Base-by-base conservation (phyloP, 2,888 invertebrate genomes). In the Darwinula stevensoni region DNA sequence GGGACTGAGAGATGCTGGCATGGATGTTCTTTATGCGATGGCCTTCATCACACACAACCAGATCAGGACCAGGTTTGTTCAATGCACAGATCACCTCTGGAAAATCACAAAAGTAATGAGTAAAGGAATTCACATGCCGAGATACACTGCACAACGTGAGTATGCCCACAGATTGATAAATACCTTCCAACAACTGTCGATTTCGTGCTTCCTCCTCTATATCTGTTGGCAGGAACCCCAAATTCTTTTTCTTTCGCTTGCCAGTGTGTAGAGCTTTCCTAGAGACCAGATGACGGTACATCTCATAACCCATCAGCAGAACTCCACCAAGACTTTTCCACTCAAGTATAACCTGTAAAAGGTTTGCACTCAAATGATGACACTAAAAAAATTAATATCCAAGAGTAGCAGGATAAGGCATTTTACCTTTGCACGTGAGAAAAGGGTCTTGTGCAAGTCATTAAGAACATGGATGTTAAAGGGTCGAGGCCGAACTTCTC, bases 11-110 rank as follows among this genome's bases (percentile, higher is more conserved):
- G 42, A 88, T 91, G 37, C 84, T 82, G 2, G 97, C 88, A 45
- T 86, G 84, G 1, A 86, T 76, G 51, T 94, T 97, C 53, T 97
- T 97, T 40, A 97, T 97, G 14, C 91, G 62, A 50, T 97, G 97
- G 0, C 94, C 88, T 52, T 88, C 88, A 43, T 88, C 88, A 47
- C 88, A 88, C 38, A 88, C 80, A 1, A 88, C 75, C 32, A 86
- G 54, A 53, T 88, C 86, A 0, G 88, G 86, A 0, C 88, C 88
- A 1, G 86, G 86, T 43, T 67, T 67, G 0, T 86, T 73, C 22
- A 91, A 51, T 1, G 80, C 75, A 38, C 63, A 60, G 43, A 75
- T 72, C 53, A 84, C 72, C 46, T 72, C 73, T 68, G 50, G 14
- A 54, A 57, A 34, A 16, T 4, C 28, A 12, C 29, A 17, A 31